Evolutionary conservation across 2,888 invertebrate species (phyloP).

Genomic region (Boloria euphrosyne): DNA sequence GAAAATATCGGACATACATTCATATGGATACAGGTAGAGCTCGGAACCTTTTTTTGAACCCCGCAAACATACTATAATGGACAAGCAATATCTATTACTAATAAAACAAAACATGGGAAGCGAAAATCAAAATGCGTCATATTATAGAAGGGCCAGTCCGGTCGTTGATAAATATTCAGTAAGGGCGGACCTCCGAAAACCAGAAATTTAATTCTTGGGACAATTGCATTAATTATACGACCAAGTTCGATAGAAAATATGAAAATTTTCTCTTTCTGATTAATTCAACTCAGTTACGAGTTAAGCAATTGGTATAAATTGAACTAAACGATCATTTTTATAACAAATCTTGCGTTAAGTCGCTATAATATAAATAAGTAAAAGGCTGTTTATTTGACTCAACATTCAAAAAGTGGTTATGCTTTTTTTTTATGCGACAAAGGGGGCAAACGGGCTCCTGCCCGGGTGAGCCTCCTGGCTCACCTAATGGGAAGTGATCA

Average conservation of each 20-base stretch:
- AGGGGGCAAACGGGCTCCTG: no score
- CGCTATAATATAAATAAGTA: no score
- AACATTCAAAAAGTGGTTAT: no score
- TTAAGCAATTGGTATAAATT: conserved; percentile 19
- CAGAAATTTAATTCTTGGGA: conserved; percentile 35
- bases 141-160: conserved; percentile 38
- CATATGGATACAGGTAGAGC: no score
- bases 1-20: no score
- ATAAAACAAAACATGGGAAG: conserved; percentile 34
- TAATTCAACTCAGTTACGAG: conserved; percentile 24
- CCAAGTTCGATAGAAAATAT: conserved; percentile 32
- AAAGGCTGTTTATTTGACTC: no score
- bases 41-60: no score
- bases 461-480: no score
- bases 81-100: neutral
- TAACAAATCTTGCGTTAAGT: neutral
- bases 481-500: no score
- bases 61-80: neutral
- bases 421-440: no score
- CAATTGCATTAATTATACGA: conserved; percentile 39
- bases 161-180: conserved; percentile 48
- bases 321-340: conserved; percentile 12
- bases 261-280: conserved; percentile 32
- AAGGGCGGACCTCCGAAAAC: conserved; percentile 31
- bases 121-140: conserved; percentile 43